Evolutionary conservation across 1,140 invertebrate species (phyloP).

Genomic region (Achatina immaculata): DNA sequence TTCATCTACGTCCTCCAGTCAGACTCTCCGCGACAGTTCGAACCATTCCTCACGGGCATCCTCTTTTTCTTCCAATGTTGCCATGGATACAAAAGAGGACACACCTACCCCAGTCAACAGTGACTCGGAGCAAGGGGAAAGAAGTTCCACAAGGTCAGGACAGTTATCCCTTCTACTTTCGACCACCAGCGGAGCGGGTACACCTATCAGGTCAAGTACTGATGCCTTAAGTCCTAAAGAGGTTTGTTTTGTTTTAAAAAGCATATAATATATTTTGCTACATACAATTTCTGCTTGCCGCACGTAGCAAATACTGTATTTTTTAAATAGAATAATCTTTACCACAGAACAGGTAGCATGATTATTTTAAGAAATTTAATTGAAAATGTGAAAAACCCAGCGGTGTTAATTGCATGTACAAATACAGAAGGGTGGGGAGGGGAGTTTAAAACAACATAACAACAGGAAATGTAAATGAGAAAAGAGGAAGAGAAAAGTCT

Average conservation of each 20-base stretch:
- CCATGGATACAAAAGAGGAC: constrained; percentile 40
- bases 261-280: no score
- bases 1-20: constrained; percentile 32
- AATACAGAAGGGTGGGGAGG: no score
- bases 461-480: no score
- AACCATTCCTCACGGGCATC: constrained; percentile 37
- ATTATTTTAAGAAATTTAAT: no score
- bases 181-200: background rate
- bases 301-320: no score
- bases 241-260: constrained; percentile 3
- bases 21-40: constrained; percentile 31
- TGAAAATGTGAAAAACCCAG: no score
- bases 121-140: constrained; percentile 50
- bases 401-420: no score
- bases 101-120: constrained; percentile 62
- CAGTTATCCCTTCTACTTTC: constrained; percentile 16
- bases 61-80: constrained; percentile 34
- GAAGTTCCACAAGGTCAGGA: background rate
- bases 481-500: no score
- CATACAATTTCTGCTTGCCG: no score
- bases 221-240: constrained; percentile 20
- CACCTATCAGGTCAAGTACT: background rate
- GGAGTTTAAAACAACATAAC: no score
- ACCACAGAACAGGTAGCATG: no score
- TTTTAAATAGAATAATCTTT: no score